These are phyloP conservation scores for Beris chalybata DNA, from an alignment of 2,888 invertebrate species.

Conservation along the genomic window DNA sequence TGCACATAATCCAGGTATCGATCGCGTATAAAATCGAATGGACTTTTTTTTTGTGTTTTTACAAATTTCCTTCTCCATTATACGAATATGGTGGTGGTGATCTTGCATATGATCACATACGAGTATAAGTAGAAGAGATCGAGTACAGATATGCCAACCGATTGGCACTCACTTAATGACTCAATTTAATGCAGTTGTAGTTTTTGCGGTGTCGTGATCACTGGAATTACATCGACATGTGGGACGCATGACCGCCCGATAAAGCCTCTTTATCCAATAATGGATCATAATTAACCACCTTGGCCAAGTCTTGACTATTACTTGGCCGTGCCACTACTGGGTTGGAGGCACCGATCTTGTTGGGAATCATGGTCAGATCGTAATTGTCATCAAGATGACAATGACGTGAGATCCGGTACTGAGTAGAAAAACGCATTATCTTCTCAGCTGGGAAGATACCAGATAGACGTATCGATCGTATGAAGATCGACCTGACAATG, in stretches of 20 bases:
- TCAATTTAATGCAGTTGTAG: conserved; percentile 37
- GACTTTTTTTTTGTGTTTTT: too few species aligned
- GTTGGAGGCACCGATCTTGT: conserved; percentile 5
- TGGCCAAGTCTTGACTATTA: conserved; percentile 4
- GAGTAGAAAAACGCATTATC: background rate
- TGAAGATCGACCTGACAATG: conserved; percentile 21
- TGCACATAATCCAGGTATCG: too few species aligned
- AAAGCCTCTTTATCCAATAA: conserved; percentile 25
- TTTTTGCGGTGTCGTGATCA: conserved; percentile 20
- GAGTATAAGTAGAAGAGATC: conserved; percentile 14
- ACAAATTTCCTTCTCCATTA: too few species aligned
- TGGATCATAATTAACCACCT: conserved; percentile 32
- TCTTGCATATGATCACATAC: conserved; percentile 1
- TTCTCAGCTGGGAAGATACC: background rate
- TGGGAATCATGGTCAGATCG: conserved; percentile 18
- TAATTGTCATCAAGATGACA: conserved; percentile 15
- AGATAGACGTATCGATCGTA: background rate
- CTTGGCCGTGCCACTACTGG: background rate
- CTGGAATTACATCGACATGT: conserved; percentile 30
- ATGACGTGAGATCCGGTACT: background rate
- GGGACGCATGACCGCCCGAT: conserved; percentile 24
- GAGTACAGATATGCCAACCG: conserved; percentile 37
- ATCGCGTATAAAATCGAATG: too few species aligned
- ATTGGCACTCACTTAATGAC: conserved; percentile 40
- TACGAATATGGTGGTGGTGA: conserved; percentile 1